Evolutionary conservation across 2,797 vertebrate species (phyloP).

Genomic region (Amblyraja radiata): DNA sequence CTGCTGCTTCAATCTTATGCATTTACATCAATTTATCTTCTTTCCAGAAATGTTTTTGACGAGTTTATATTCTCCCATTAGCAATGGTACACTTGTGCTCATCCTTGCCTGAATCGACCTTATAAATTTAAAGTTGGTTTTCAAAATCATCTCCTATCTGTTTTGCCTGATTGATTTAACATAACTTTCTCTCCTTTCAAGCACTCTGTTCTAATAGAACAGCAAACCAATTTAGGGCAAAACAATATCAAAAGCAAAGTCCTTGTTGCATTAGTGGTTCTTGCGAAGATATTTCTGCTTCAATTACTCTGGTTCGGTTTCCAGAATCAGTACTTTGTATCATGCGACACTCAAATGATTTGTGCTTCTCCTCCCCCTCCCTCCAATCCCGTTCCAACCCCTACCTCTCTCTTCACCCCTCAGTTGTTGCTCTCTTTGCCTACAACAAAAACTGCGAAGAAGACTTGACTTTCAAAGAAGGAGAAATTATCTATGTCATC

Average conservation of each 20-base stretch:
- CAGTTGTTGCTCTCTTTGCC: constrained; percentile 61
- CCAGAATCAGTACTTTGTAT: not conserved
- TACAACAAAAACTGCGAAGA: constrained; percentile 50
- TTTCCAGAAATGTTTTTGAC: not conserved
- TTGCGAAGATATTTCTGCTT: not conserved
- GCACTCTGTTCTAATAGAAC: not conserved
- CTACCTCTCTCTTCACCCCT: not conserved
- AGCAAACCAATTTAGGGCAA: not conserved
- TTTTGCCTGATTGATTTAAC: not conserved
- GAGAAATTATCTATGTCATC: constrained; percentile 56
- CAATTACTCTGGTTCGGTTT: not conserved
- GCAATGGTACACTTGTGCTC: not conserved
- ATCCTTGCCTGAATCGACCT: not conserved
- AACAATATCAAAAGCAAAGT: not conserved
- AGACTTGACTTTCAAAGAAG: constrained; percentile 52
- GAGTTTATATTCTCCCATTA: not conserved
- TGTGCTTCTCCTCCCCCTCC: not conserved
- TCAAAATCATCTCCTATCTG: not conserved
- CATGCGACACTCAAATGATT: not conserved
- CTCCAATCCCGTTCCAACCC: not conserved
- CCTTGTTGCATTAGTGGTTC: not conserved
- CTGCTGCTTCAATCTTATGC: not conserved
- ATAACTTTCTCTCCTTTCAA: not conserved
- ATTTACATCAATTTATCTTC: not conserved
- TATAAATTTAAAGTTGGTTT: not conserved